These are phyloP conservation scores for Centruroides vittatus DNA, from an alignment of 1,140 invertebrate species.

Conservation along the genomic window DNA sequence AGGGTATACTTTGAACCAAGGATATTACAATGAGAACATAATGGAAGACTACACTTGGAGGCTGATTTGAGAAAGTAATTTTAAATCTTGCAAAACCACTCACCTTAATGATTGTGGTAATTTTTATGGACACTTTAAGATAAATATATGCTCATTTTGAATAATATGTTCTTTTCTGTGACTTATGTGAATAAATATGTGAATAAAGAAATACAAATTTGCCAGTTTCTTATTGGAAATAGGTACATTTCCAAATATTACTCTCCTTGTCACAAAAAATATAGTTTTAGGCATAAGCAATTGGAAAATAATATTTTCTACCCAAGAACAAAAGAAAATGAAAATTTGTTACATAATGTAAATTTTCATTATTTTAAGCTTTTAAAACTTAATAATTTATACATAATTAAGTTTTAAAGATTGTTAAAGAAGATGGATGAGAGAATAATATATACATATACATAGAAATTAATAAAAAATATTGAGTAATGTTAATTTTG, in stretches of 20 bases:
- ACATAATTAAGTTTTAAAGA: no score
- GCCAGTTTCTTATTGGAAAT: not conserved
- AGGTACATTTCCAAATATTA: not conserved
- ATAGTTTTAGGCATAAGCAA: no score
- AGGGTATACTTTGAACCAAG: slow-evolving; percentile 17
- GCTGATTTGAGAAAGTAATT: slow-evolving; percentile 14
- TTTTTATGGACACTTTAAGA: not conserved
- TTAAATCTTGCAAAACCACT: slow-evolving; percentile 14
- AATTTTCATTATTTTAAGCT: no score
- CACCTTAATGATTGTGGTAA: not conserved
- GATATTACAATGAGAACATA: slow-evolving; percentile 11
- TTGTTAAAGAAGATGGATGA: no score
- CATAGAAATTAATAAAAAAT: no score
- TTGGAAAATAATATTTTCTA: no score
- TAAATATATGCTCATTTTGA: not conserved
- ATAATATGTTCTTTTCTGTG: not conserved
- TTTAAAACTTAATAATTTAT: no score
- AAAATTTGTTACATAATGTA: no score
- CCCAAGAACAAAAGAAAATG: no score
- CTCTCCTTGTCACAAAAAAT: not conserved
- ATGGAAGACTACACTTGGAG: slow-evolving; percentile 13
- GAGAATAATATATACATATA: no score
- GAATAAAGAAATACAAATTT: not conserved
- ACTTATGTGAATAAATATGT: no score
- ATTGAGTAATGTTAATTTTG: no score